Evolutionary conservation across 1,140 invertebrate genomes (phyloP).

Genomic region (Lepidurus apus): DNA sequence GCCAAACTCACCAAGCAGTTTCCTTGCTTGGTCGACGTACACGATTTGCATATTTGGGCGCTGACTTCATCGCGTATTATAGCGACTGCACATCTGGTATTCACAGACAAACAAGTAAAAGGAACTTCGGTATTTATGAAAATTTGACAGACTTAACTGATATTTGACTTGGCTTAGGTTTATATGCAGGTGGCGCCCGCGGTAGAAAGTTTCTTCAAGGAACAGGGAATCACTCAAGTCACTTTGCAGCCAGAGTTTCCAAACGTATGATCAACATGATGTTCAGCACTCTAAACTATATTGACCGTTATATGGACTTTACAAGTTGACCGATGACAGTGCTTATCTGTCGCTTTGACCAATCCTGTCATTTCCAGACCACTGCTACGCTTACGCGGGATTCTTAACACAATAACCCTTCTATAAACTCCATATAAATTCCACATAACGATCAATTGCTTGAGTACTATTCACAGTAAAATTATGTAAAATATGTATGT

Average conservation of each 20-base stretch:
- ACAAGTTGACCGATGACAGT: too few relatives aligned
- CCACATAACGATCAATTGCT: too few relatives aligned
- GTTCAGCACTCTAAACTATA: too few relatives aligned
- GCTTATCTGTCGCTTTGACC: too few relatives aligned
- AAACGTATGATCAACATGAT: constrained; percentile 40
- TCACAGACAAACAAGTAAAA: constrained; percentile 55
- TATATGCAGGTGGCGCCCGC: constrained; percentile 49
- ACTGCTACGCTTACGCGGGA: too few relatives aligned
- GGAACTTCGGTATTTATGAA: background rate
- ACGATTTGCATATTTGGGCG: constrained; percentile 77
- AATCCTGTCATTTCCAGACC: too few relatives aligned
- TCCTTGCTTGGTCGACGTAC: constrained; percentile 69
- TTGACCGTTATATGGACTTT: too few relatives aligned
- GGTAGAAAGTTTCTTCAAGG: constrained; percentile 61
- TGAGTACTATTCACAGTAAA: too few relatives aligned
- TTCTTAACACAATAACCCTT: too few relatives aligned
- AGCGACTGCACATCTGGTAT: constrained; percentile 67
- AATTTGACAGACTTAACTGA: constrained; percentile 31
- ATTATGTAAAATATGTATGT: too few relatives aligned
- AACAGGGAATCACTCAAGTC: constrained; percentile 66
- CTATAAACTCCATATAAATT: too few relatives aligned
- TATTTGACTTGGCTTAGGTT: constrained; percentile 26
- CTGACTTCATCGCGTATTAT: constrained; percentile 63
- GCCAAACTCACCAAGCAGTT: constrained; percentile 61
- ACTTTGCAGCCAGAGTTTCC: constrained; percentile 74